Base-by-base conservation (phyloP, 1,140 invertebrate species). In the Drosophila pallidifrons region DNA sequence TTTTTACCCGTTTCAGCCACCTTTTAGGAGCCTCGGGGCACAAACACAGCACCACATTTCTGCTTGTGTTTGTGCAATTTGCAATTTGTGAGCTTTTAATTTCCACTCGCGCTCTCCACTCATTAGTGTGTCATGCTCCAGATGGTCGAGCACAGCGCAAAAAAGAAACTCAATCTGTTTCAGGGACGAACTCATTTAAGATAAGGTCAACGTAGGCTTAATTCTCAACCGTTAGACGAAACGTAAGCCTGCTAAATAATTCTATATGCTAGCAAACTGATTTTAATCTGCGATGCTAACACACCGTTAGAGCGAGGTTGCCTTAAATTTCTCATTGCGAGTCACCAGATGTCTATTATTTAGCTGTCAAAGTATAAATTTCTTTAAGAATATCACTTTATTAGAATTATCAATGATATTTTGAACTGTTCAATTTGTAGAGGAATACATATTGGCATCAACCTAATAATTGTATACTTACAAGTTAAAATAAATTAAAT, bases 41-140 rank as follows among this genome's bases (percentile, higher is more conserved):
- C 28, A 54, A 51, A 13, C 49, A n/a, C n/a, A 32, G 65, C 30
- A 32, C 43, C 66, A 47, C 49, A 45, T 43, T 16, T 8, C 7
- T 16, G 4, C 35, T 38, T 38, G 35, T 38, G 5, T 35, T 54
- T 74, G 70, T 30, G 41, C 63, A 80, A 71, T 68, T 86, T 73
- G 57, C 65, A 70, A 72, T 66, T 85, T 78, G 71, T 58, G 49
- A 68, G 64, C 54, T 75, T 78, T 76, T 79, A 81, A 79, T 85
- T 89, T 81, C 41, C 55, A 76, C 59, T 71, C 69, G 55, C 47
- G 55, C 47, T 60, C 47, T 60, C 11, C 11, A 71, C 55, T 78
- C 54, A 79, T 76, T 82, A 75, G 49, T 60, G 45, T 47, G 25
- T 68, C 70, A 65, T 59, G 43, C 54, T 67, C 59, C 64, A 68